These are phyloP conservation scores for Phallusia fumigata DNA, from an alignment of 23 tunicate species.

Conservation along the genomic window DNA sequence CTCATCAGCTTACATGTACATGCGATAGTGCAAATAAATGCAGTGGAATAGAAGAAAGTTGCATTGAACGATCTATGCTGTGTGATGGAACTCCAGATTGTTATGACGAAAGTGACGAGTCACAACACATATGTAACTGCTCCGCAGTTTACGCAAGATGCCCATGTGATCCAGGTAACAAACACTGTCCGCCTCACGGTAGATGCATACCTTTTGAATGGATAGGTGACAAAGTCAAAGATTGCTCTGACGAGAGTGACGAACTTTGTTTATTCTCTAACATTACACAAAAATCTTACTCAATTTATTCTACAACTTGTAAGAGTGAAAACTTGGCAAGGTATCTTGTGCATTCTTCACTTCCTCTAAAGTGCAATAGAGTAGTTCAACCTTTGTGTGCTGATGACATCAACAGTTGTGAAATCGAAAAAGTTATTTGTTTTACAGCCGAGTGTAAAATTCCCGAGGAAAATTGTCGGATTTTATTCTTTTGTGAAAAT, in stretches of 20 bases:
- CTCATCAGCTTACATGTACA: background rate
- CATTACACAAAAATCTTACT: background rate
- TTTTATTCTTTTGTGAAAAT: background rate
- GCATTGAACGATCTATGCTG: background rate
- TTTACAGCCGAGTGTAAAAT: background rate
- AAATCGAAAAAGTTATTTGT: background rate
- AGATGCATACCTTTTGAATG: background rate
- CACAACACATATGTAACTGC: background rate
- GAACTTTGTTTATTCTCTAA: background rate
- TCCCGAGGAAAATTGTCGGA: background rate
- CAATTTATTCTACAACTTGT: background rate
- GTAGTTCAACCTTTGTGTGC: background rate
- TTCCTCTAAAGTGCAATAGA: background rate
- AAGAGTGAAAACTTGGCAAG: background rate
- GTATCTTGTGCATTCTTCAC: background rate
- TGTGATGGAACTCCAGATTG: background rate
- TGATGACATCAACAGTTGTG: background rate
- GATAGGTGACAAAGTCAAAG: background rate
- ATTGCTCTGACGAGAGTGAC: background rate
- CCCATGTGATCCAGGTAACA: background rate
- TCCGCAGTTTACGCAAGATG: background rate
- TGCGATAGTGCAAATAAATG: background rate
- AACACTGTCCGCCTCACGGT: background rate
- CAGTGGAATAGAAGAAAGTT: background rate
- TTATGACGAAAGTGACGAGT: slow-evolving; percentile 5